Evolutionary conservation across 2,797 vertebrate species (phyloP).

Genomic region (Arnoldichthys spilopterus): DNA sequence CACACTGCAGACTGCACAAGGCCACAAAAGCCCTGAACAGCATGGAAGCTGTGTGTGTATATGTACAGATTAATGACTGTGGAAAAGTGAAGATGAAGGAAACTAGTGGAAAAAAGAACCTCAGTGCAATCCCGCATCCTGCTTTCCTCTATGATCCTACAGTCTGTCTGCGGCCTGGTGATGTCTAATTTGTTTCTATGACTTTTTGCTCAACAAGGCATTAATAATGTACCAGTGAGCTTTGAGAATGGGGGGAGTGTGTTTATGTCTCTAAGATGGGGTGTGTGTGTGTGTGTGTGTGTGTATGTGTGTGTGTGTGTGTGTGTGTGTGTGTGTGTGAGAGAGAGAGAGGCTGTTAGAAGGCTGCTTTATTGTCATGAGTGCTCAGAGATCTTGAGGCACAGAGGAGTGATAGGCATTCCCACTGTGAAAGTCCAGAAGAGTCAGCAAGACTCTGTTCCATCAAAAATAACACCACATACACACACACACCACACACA

Average conservation of each 20-base stretch:
- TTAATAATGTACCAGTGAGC: constrained; percentile 40
- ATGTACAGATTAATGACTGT: neutral
- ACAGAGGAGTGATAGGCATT: constrained; percentile 31
- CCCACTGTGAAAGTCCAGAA: constrained; percentile 24
- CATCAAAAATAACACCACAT: neutral
- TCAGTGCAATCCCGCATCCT: neutral
- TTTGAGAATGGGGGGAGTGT: constrained; percentile 14
- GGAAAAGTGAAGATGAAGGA: constrained; percentile 15
- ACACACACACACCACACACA: neutral
- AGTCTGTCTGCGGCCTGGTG: neutral
- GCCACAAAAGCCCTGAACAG: constrained; percentile 22
- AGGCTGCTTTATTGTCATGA: constrained; percentile 43
- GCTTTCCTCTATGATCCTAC: neutral
- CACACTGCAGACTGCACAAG: neutral
- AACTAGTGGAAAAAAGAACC: neutral
- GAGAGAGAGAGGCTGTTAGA: constrained; percentile 9
- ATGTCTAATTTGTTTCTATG: constrained; percentile 33
- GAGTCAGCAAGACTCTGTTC: constrained; percentile 26
- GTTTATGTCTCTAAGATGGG: constrained; percentile 29
- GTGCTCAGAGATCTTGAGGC: constrained; percentile 28
- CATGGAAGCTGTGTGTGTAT: neutral
- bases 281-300: constrained; percentile 26
- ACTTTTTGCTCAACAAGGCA: constrained; percentile 32
- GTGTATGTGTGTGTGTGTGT: constrained; percentile 4
- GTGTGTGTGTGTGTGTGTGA: constrained; percentile 24